Conservation (phyloP, 1,140 invertebrate genomes). For the Drosophila miranda region DNA sequence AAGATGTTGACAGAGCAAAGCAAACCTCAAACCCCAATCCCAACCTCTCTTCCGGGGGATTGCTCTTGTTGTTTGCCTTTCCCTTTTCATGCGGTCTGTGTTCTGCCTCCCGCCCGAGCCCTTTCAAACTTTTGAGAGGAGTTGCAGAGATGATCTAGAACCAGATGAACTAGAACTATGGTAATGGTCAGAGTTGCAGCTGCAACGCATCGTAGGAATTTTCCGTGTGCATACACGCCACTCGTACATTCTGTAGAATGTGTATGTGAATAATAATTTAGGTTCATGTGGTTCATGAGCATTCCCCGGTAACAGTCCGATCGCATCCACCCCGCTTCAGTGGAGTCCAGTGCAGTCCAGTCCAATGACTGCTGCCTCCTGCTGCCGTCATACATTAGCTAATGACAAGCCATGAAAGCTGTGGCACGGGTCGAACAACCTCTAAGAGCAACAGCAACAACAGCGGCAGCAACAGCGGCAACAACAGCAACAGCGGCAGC, state of each 20-base stretch:
- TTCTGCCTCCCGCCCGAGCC: background rate
- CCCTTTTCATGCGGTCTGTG: constrained; percentile 24
- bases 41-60: background rate
- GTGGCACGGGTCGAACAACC: constrained; percentile 63
- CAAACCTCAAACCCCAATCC: constrained; percentile 2
- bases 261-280: constrained; percentile 40
- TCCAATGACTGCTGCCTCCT: constrained; percentile 36
- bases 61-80: constrained; percentile 31
- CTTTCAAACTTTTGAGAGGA: constrained; percentile 6
- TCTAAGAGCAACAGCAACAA: constrained; percentile 1
- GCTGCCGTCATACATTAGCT: constrained; percentile 56
- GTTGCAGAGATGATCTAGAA: too few species aligned
- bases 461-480: background rate
- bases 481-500: constrained; percentile 12
- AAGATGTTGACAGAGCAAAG: constrained; percentile 43
- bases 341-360: constrained; percentile 1
- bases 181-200: constrained; percentile 1
- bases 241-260: background rate
- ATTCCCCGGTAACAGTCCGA: constrained; percentile 16
- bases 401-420: constrained; percentile 67
- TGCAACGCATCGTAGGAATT: constrained; percentile 18
- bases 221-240: constrained; percentile 17
- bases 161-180: too few species aligned
- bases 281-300: constrained; percentile 32
- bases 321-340: background rate